phyloP scores from a whole-genome alignment of 2,113 vertebrate genomes.

The Neodon shergylaensis region DNA sequence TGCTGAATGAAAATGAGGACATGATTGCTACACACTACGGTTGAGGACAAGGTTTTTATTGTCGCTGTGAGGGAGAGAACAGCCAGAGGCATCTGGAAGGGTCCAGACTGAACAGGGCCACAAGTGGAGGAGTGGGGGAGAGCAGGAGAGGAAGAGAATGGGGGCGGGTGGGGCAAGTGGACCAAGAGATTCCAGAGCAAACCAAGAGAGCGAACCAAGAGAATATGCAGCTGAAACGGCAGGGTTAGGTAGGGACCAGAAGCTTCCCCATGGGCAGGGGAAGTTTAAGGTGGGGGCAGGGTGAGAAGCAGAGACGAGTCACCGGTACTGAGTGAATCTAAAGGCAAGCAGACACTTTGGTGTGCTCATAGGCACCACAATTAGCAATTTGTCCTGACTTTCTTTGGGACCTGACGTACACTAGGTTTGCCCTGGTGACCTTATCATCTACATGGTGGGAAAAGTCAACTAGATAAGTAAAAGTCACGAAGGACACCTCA shows the following conservation, averaged over 20 bases:
- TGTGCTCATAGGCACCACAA: neutral
- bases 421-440: neutral
- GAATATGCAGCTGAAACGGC: neutral
- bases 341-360: neutral
- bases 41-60: neutral
- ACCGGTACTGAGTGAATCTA: neutral
- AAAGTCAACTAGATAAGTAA: neutral
- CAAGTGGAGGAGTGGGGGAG: neutral
- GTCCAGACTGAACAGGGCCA: neutral
- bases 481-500: neutral
- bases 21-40: neutral
- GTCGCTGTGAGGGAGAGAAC: neutral
- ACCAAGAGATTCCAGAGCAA: neutral
- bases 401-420: neutral
- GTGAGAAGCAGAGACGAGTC: neutral
- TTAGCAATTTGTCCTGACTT: neutral
- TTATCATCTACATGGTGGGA: neutral
- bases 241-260: neutral
- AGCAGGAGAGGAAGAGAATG: neutral
- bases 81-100: neutral
- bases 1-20: neutral
- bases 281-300: neutral
- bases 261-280: neutral
- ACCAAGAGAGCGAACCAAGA: neutral
- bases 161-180: neutral